Percentiles rank a stretch among this genome's conserved stretches.
These are phyloP conservation scores for Tetrapedia diversipes DNA, from an alignment of 2,888 invertebrate species.

Conservation along the genomic window DNA sequence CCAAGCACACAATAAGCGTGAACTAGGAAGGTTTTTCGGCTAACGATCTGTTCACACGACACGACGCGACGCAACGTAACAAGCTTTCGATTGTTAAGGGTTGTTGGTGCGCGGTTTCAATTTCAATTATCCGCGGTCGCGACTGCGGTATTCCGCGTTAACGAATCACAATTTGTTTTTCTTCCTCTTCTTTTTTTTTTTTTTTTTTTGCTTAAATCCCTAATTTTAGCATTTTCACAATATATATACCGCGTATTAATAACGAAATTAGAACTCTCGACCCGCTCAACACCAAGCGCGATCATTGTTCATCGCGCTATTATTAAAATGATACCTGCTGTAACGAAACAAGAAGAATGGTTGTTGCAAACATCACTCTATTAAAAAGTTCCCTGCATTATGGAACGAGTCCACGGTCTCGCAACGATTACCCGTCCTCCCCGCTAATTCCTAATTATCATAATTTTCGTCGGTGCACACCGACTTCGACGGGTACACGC, in stretches of 20 bases:
- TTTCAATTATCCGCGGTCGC: background rate
- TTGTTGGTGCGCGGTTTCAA: background rate
- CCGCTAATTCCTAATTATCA: background rate
- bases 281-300: background rate
- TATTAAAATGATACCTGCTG: slow-evolving; percentile 1
- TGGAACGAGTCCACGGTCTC: slow-evolving; percentile 28
- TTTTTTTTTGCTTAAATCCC: background rate
- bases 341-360: background rate
- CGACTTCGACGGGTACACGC: background rate
- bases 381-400: slow-evolving; percentile 14
- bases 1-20: background rate
- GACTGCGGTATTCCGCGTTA: background rate
- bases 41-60: slow-evolving; percentile 12
- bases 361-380: slow-evolving; percentile 7
- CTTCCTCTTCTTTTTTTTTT: background rate
- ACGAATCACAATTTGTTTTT: background rate
- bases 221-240: background rate
- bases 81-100: background rate
- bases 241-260: background rate
- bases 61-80: background rate
- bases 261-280: background rate
- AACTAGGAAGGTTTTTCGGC: background rate
- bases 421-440: slow-evolving; percentile 18
- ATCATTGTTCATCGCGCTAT: background rate
- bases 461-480: background rate